Conservation (phyloP, 2,888 invertebrate genomes). For the Rhingia rostrata region DNA sequence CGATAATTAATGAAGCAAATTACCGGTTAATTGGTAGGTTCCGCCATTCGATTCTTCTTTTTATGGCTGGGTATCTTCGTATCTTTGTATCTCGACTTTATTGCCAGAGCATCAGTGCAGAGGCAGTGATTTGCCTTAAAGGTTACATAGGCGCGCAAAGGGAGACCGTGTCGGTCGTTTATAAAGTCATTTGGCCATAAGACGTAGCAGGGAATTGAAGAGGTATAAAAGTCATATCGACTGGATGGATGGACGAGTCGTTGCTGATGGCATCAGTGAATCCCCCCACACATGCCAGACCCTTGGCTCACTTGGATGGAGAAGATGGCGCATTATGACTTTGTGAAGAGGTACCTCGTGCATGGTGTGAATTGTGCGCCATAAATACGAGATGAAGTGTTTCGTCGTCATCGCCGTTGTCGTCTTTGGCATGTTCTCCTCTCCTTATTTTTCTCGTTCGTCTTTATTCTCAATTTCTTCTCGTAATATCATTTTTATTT, state of each 20-base stretch:
- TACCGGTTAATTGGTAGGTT: slow-evolving; percentile 75
- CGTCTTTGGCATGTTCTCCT: slow-evolving; percentile 8
- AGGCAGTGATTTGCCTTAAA: slow-evolving; percentile 67
- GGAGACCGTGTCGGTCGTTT: slow-evolving; percentile 69
- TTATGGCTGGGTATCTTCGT: slow-evolving; percentile 27
- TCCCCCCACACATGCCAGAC: slow-evolving; percentile 17
- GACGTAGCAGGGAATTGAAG: slow-evolving; percentile 2
- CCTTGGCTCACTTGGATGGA: slow-evolving; percentile 34
- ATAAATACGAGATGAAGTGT: slow-evolving; percentile 72
- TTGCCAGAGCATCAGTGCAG: slow-evolving; percentile 34
- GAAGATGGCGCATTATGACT: slow-evolving; percentile 64
- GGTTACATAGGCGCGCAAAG: slow-evolving; percentile 68
- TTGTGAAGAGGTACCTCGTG: slow-evolving; percentile 56
- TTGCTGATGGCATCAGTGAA: slow-evolving; percentile 56
- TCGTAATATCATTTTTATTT: slow-evolving; percentile 12
- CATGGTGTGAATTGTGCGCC: slow-evolving; percentile 73
- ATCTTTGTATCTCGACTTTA: slow-evolving; percentile 46
- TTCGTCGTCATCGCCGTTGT: slow-evolving; percentile 38
- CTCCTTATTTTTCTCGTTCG: neutral
- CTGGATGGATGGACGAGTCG: slow-evolving; percentile 28
- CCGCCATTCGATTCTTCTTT: slow-evolving; percentile 69
- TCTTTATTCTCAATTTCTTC: slow-evolving; percentile 3
- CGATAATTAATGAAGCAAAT: slow-evolving; percentile 74
- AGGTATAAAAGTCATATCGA: slow-evolving; percentile 13
- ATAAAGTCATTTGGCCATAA: slow-evolving; percentile 62